phyloP scores from a whole-genome alignment of 1,140 invertebrate species.

The Sminthurides bifidus region DNA sequence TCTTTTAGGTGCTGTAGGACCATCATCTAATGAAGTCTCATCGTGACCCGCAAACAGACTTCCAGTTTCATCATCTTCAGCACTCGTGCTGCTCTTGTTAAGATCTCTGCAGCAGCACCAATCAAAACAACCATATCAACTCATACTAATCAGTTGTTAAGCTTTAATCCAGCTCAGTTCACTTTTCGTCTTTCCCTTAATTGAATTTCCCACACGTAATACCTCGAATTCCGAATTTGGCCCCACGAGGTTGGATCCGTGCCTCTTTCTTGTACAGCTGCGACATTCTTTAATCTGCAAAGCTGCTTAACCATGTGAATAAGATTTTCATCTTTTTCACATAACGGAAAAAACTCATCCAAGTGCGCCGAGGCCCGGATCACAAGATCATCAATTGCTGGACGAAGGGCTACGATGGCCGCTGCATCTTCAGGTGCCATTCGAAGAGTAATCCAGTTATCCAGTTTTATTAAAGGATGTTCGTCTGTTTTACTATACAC shows the following conservation, averaged over 20 bases:
- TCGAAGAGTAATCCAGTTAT: conserved; percentile 59
- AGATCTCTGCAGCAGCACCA: too few species aligned
- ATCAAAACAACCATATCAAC: background rate
- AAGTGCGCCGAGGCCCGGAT: conserved; percentile 65
- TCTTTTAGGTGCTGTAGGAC: too few species aligned
- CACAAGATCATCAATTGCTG: conserved; percentile 73
- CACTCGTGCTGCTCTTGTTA: background rate
- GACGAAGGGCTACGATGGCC: conserved; percentile 68
- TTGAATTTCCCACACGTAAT: background rate
- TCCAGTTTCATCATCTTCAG: background rate
- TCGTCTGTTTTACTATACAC: conserved; percentile 21
- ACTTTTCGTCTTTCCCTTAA: too few species aligned
- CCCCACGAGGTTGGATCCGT: background rate
- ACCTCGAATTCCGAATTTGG: background rate
- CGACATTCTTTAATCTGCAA: background rate
- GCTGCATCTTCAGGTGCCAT: conserved; percentile 68
- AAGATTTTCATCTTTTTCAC: conserved; percentile 28
- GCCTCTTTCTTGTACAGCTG: background rate
- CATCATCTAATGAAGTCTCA: background rate
- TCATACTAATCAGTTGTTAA: too few species aligned
- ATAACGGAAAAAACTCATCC: conserved; percentile 39
- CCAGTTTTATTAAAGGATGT: background rate
- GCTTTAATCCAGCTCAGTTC: too few species aligned
- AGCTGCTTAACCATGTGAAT: conserved; percentile 12
- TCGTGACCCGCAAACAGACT: background rate